Evolutionary conservation across 2,113 vertebrate genomes (phyloP), one percentile per base, ranked within the genome.

Genomic region (Australoheros scitulus): DNA sequence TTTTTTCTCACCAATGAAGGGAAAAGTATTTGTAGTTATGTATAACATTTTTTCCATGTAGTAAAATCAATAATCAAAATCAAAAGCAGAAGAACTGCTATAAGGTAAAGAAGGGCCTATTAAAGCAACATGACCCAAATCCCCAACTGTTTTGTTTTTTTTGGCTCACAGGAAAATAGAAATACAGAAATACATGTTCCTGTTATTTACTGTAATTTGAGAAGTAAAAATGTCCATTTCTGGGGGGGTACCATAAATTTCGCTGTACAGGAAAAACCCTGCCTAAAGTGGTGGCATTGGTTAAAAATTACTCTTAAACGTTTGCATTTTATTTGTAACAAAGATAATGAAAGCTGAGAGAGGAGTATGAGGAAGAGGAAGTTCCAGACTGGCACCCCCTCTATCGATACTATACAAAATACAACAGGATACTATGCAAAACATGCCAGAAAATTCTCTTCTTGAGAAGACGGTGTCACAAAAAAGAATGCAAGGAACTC

Each of bases 401-500:
- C 34, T 24, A 52, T 61, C 13, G 83, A 76, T 55, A 68, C 29
- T 26, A 58, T 26, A 38, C 22, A 61, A 77, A 80, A 43, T 68
- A 34, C 34, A 52, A 57, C 9, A 32, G 32, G 55, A 60, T 7
- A 24, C 22, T 17, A 79, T 56, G 20, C 65, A 85, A 81, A 77
- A 68, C 43, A 57, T 63, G 50, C 15, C 72, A 78, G 72, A 72
- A 80, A 86, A 81, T 36, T 52, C 55, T 75, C 14, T 11, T 85
- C 11, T 76, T 43, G 63, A 80, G 70, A 63, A 79, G 75, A 7
- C 5, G 0, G 20, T 26, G 24, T 58, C 36, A 79, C 26, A 81
- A 9, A 83, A 82, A 78, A 80, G 32, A 59, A 2, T 65, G 6
- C 11, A 14, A 38, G 1, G 63, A 80, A 76, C 32, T 43, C 52